Base-by-base conservation (phyloP, 2,797 vertebrate species). In the Alca torda region DNA sequence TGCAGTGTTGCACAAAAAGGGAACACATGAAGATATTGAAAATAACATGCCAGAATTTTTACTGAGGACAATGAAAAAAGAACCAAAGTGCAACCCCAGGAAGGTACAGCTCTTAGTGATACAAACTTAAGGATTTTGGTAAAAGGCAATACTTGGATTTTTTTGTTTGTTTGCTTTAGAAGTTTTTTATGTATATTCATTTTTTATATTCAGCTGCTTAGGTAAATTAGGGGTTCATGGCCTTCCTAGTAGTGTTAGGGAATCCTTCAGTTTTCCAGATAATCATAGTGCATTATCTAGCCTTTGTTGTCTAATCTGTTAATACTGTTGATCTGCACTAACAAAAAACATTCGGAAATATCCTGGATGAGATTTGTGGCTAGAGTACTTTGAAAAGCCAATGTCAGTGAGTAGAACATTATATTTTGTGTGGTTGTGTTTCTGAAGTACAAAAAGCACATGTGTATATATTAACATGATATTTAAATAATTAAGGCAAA, bases 1-100 rank as follows among this genome's bases (percentile, higher is more conserved):
- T 97, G 99, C 99, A 85, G 97, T 99, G 89, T 97, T 99, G 85
- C 98, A 98, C 94, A 99, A 99, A 98, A 99, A 98, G 12, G 99
- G 99, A 81, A 99, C 99, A 46, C 98, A 97, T 98, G 98, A 99
- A 45, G 99, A 99, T 96, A 98, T 99, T 84, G 98, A 99, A 97
- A 99, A 99, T 94, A 99, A 99, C 90, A 99, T 99, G 97, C 99
- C 99, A 46, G 98, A 98, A 73, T 99, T 99, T 98, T 98, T 99
- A 94, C 95, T 97, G 95, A 98, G 97, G 95, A 98, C 98, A 74
- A 98, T 99, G 97, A 98, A 97, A 77, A 98, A 98, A 60, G 94
- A 96, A 59, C 90, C 91, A 35, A 93, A 96, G 84, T 92, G 72
- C 89, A 96, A 93, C 91, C 94, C 95, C 54, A 98, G 98, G 90